Base-by-base conservation (phyloP, 1,140 invertebrate genomes). In the Radopholus similis region DNA sequence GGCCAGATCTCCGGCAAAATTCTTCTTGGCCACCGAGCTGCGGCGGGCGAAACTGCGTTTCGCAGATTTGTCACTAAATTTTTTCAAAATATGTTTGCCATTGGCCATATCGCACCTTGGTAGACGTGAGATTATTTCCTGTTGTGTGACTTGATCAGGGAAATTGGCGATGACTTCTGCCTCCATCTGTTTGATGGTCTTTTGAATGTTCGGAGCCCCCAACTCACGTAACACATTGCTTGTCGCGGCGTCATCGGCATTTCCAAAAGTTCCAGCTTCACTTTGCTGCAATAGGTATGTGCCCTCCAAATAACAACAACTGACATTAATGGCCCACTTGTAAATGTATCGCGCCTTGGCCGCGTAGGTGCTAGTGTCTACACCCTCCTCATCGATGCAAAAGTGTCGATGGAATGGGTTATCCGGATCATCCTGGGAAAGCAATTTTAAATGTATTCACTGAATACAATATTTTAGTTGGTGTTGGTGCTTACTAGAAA, bases 121-220 rank as follows among this genome's bases (percentile, higher is more conserved):
- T 11, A 60, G 23, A 8, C 57, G n/a, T 21, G n/a, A 6, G 40
- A 60, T 60, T 9, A 60, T 60, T 60, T 60, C 37, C 1, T 38
- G 34, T 44, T 60, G 57, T 8, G 30, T 60, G 23, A 60, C 13
- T 21, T n/a, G 32, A 15, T 60, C 57, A 11, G 57, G 57, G 30
- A 60, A 60, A 60, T 60, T 60, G 30, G 57, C 57, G 40, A 60
- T 60, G 30, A 60, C 57, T 44, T 60, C 57, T 30, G 57, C 57
- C 6, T 60, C 37, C 57, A 60, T 60, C 30, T 60, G 57, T 42
- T 2, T 42, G 38, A 42, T 42, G 38, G 11, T 42, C 18, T 42
- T 42, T 42, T n/a, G n/a, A n/a, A n/a, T n/a, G 38, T 42, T n/a
- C 38, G 38, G n/a, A 1, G 38, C 11, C 38, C 38, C 11, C 11